phyloP scores from a whole-genome alignment of 2,113 vertebrate genomes.

The Engraulis encrasicolus region DNA sequence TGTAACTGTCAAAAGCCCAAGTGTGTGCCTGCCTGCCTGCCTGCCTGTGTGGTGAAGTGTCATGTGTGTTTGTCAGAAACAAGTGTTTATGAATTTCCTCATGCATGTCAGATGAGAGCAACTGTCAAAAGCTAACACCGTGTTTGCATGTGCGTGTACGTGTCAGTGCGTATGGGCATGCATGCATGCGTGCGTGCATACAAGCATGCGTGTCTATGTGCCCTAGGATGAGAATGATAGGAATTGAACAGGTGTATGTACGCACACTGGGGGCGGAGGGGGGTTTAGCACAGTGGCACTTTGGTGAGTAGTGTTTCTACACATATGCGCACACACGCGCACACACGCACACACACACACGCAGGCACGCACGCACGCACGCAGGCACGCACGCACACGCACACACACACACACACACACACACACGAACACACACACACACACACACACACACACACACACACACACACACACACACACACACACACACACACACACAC shows the following conservation, averaged over 20 bases:
- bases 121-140: background rate
- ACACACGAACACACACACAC: too few species aligned
- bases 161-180: background rate
- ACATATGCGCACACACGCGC: too few species aligned
- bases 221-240: background rate
- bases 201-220: background rate
- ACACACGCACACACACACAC: constrained; percentile 16
- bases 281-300: constrained; percentile 1
- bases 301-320: background rate
- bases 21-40: background rate
- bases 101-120: background rate
- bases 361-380: background rate
- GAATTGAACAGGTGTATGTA: background rate
- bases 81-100: background rate
- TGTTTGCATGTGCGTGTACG: constrained; percentile 13
- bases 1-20: too few species aligned
- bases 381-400: background rate
- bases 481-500: background rate
- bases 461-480: constrained; percentile 8
- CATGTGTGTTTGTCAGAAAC: background rate
- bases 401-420: background rate
- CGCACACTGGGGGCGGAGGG: background rate
- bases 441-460: background rate
- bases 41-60: background rate
- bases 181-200: too few species aligned